Base-by-base conservation (phyloP, 2,888 invertebrate genomes). In the Scotopteryx bipunctaria region DNA sequence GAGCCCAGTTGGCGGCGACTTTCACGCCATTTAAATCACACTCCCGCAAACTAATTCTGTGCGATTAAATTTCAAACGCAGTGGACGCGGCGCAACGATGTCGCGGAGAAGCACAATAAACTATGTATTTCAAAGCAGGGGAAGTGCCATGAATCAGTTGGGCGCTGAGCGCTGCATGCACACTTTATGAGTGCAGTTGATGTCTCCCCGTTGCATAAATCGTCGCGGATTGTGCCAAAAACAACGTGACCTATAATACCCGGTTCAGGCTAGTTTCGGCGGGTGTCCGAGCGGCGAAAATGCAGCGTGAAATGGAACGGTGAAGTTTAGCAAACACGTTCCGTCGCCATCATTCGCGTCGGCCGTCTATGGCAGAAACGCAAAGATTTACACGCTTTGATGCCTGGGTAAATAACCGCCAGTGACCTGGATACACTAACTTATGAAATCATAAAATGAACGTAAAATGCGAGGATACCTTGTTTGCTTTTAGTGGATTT, bases 151-250 rank as follows among this genome's bases (percentile, higher is more conserved):
- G 74, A 79, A 81, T 81, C 78, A 83, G 69, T 48, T 69, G 63
- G 67, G 63, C 66, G 66, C 66, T 66, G 69, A 73, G 69, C 73
- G 73, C 72, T 64, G 73, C 74, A 72, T 76, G 76, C 78, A 75
- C 78, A 76, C 81, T 87, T 86, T 86, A 86, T 83, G 86, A 83
- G 84, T 82, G 83, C 79, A 81, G 74, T 83, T 83, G 86, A 84
- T 83, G 78, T 76, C 76, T 70, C 68, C 63, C 69, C 65, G 67
- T 68, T 64, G 74, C 80, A 84, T 87, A 88, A 87, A 87, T 87
- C 78, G 70, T 71, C 64, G 67, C 73, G 76, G 71, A 71, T 67
- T 66, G 75, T 79, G 80, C 81, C 79, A 79, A 82, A 81, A 83
- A 82, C 79, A 79, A 76, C 73, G 72, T 66, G 73, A 68, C 70